phyloP scores from a whole-genome alignment of 2,797 vertebrate genomes.

The Gadopsis marmoratus region DNA sequence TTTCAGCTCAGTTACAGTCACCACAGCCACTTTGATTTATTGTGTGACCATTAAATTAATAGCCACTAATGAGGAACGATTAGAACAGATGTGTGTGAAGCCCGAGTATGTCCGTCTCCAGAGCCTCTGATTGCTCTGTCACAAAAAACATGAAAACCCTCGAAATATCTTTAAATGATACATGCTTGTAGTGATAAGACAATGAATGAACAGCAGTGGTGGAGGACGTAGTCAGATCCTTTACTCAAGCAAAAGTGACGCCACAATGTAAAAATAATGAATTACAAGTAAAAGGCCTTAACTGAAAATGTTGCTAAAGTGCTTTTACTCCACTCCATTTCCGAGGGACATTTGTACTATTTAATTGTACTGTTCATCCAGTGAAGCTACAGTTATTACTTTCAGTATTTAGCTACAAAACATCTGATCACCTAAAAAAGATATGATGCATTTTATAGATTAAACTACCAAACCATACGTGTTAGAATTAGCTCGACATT shows the following conservation, averaged over 20 bases:
- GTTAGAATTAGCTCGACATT: not conserved
- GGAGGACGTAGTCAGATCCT: not conserved
- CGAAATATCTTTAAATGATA: not conserved
- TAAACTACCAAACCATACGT: too few species aligned
- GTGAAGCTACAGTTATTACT: not conserved
- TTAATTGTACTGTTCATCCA: too few species aligned
- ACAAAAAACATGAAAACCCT: slow-evolving; percentile 3
- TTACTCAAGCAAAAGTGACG: not conserved
- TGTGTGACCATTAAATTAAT: slow-evolving; percentile 2
- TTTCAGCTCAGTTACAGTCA: slow-evolving; percentile 9
- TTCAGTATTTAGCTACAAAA: not conserved
- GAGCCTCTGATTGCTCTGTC: slow-evolving; percentile 14
- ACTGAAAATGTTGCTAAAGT: not conserved
- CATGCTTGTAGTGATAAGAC: not conserved
- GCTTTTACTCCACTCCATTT: not conserved
- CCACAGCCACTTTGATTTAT: slow-evolving; percentile 1
- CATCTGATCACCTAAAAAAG: too few species aligned
- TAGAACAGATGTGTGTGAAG: not conserved
- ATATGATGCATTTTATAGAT: not conserved
- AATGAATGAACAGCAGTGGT: not conserved
- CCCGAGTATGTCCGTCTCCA: slow-evolving; percentile 33
- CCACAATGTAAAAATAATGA: not conserved
- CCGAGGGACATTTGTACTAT: not conserved
- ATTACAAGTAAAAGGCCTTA: not conserved
- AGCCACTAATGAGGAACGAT: slow-evolving; percentile 2